Percentiles rank a stretch among this genome's conserved stretches.
Evolutionary conservation across 2,797 vertebrate species (phyloP).

Genomic region (Sitta carolinensis): DNA sequence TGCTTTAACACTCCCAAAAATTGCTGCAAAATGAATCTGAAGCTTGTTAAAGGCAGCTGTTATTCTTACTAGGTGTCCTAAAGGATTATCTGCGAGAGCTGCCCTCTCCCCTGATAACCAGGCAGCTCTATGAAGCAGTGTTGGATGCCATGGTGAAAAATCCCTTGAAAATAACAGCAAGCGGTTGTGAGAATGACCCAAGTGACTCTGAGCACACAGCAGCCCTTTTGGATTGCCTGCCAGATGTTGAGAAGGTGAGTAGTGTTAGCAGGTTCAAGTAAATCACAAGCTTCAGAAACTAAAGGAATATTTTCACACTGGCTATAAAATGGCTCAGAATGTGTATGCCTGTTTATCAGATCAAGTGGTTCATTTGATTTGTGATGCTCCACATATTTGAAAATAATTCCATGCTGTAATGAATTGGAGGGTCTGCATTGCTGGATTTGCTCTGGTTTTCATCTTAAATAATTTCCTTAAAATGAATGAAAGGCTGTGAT

Average conservation of each 20-base stretch:
- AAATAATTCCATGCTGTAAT: background rate
- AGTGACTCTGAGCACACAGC: constrained; percentile 85
- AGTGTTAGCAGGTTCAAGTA: background rate
- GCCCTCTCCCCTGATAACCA: constrained; percentile 93
- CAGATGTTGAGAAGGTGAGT: constrained; percentile 91
- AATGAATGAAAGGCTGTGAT: background rate
- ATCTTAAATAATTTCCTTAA: background rate
- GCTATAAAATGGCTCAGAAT: background rate
- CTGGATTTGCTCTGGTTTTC: background rate
- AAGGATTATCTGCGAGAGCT: constrained; percentile 98
- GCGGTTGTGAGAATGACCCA: constrained; percentile 88
- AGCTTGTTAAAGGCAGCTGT: background rate
- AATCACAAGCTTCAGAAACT: background rate
- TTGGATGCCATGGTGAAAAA: constrained; percentile 87
- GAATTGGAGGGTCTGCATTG: background rate
- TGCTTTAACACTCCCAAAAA: background rate
- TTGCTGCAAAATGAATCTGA: background rate
- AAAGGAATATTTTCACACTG: background rate
- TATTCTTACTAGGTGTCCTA: constrained; percentile 84
- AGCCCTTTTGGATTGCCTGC: constrained; percentile 86
- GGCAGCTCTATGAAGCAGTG: constrained; percentile 91
- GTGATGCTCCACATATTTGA: background rate
- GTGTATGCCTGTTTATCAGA: background rate
- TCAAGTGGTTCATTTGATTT: background rate
- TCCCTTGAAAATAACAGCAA: constrained; percentile 86